A percentile compares a stretch with the other conserved stretches of the same genome.
Evolutionary conservation across 2,888 invertebrate species (phyloP).

Genomic region (Hyalella azteca): DNA sequence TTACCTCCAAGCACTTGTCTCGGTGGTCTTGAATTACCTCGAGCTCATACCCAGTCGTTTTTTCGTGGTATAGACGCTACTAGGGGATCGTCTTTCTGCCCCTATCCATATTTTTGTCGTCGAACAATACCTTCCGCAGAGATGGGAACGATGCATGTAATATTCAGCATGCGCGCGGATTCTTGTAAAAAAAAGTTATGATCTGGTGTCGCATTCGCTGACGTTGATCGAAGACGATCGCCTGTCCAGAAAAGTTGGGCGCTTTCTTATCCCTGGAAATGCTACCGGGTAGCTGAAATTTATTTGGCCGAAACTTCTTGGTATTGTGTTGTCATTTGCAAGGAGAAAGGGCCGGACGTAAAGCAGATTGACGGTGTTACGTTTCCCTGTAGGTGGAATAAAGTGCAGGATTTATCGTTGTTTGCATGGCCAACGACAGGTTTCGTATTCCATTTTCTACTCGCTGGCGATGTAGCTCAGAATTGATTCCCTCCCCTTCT

Average conservation of each 20-base stretch:
- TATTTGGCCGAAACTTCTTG: conserved; percentile 29
- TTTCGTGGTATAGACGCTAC: neutral
- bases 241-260: conserved; percentile 28
- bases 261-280: conserved; percentile 29
- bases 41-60: neutral
- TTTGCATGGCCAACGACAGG: neutral
- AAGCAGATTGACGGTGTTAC: neutral
- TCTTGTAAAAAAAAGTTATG: conserved; percentile 28
- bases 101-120: neutral
- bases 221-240: conserved; percentile 32
- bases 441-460: too few species aligned
- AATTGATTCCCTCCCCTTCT: too few species aligned
- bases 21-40: neutral
- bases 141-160: neutral
- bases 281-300: neutral
- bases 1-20: neutral
- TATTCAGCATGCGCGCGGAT: conserved; percentile 16
- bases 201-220: conserved; percentile 1
- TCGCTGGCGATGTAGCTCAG: too few species aligned
- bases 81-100: neutral
- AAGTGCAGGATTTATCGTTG: neutral
- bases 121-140: neutral
- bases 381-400: neutral
- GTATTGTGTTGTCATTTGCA: conserved; percentile 3
- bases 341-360: neutral